phyloP scores from a whole-genome alignment of 2,113 vertebrate species.

The Oryzias curvinotus region DNA sequence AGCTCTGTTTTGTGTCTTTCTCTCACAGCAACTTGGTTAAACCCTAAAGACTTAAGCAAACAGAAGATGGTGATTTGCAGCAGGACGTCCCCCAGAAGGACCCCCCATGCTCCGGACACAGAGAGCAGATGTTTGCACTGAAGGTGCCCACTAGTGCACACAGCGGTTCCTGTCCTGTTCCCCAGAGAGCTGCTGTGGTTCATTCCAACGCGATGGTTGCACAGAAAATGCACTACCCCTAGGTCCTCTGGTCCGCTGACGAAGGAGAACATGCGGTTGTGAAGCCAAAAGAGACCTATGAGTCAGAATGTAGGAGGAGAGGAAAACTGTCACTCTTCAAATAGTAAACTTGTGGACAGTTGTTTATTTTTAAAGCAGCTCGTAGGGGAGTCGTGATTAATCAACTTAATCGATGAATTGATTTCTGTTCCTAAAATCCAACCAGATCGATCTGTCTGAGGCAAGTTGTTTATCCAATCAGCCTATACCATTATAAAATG shows the following conservation, averaged over 20 bases:
- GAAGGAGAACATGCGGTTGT: conserved; percentile 48
- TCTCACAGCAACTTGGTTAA: conserved; percentile 19
- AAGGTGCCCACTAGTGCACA: conserved; percentile 46
- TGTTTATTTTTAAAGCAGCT: conserved; percentile 61
- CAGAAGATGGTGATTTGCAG: conserved; percentile 54
- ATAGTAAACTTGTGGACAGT: conserved; percentile 45
- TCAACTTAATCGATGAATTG: too few relatives aligned
- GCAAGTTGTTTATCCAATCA: too few relatives aligned
- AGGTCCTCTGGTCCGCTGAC: conserved; percentile 42
- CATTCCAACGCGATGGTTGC: conserved; percentile 35
- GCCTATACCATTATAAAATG: too few relatives aligned
- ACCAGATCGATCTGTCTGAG: too few relatives aligned
- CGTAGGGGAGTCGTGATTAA: background rate
- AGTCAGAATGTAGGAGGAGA: conserved; percentile 60
- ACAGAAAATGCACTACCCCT: conserved; percentile 60
- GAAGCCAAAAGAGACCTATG: conserved; percentile 55
- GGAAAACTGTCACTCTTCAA: conserved; percentile 60
- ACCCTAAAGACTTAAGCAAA: conserved; percentile 31
- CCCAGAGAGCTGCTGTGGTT: conserved; percentile 38
- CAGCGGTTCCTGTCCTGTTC: conserved; percentile 8
- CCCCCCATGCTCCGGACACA: conserved; percentile 21
- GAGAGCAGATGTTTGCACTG: conserved; percentile 58
- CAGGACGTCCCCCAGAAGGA: conserved; percentile 42
- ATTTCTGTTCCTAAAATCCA: too few relatives aligned
- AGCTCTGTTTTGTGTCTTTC: conserved; percentile 42